These are phyloP conservation scores for Papilio protenor DNA, from an alignment of 2,888 invertebrate species.

Conservation along the genomic window DNA sequence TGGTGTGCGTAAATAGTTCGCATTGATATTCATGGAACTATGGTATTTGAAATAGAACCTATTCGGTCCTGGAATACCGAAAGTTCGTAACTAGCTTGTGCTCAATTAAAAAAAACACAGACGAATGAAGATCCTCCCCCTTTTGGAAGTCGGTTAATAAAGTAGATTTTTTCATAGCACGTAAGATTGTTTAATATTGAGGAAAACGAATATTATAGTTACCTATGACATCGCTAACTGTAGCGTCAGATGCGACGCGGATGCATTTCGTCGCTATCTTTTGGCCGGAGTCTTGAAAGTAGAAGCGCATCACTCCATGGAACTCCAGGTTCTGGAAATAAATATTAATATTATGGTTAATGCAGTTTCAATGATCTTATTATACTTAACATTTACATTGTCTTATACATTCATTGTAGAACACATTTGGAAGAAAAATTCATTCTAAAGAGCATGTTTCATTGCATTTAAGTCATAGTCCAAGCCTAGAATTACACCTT, in stretches of 20 bases:
- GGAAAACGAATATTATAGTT: constrained; percentile 45
- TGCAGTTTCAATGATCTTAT: neutral
- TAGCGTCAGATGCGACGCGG: constrained; percentile 98
- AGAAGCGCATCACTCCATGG: constrained; percentile 99
- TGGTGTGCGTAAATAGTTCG: too few relatives aligned
- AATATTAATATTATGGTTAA: constrained; percentile 38
- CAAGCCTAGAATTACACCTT: constrained; percentile 24
- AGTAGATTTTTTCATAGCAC: neutral
- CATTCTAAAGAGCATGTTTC: neutral
- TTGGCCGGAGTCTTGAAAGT: constrained; percentile 99
- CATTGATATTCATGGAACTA: too few relatives aligned
- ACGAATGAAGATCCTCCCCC: too few relatives aligned
- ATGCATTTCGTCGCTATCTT: constrained; percentile 99
- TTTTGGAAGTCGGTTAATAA: too few relatives aligned
- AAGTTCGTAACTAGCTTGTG: too few relatives aligned
- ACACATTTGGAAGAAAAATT: neutral
- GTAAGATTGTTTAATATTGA: neutral
- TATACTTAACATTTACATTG: neutral
- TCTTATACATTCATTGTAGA: neutral
- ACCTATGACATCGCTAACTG: constrained; percentile 97
- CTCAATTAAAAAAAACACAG: too few relatives aligned
- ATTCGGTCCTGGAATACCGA: too few relatives aligned
- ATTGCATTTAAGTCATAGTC: neutral
- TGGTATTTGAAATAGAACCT: too few relatives aligned
- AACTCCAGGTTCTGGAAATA: constrained; percentile 94